Conservation (phyloP, 1,140 invertebrate species). For the Camponotus floridanus region DNA sequence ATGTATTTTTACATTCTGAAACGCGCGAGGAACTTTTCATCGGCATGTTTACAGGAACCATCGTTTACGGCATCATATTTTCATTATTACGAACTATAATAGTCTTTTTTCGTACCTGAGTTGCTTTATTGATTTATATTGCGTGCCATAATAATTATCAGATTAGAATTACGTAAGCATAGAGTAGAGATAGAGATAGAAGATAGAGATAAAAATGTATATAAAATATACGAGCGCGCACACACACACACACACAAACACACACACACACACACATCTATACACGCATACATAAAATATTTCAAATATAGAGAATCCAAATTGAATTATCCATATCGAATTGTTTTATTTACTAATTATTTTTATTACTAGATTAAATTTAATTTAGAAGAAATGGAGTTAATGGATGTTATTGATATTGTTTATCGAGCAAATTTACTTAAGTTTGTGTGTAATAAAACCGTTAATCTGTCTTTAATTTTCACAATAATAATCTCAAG, state of each 20-base stretch:
- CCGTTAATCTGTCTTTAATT: constrained; percentile 25
- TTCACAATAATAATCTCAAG: constrained; percentile 11
- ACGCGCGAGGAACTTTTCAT: constrained; percentile 8
- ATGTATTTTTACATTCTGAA: constrained; percentile 48
- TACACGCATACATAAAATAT: background rate
- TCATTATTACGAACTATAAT: background rate
- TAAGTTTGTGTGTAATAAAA: constrained; percentile 10
- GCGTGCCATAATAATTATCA: background rate
- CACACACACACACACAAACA: too few relatives aligned
- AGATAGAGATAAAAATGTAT: background rate
- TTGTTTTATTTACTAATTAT: too few relatives aligned
- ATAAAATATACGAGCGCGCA: background rate
- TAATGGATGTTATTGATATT: constrained; percentile 24
- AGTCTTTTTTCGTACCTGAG: background rate
- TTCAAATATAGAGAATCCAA: background rate
- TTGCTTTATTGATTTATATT: constrained; percentile 13
- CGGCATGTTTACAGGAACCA: background rate
- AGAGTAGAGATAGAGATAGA: background rate
- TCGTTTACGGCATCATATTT: background rate
- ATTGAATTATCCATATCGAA: background rate
- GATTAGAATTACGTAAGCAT: constrained; percentile 7
- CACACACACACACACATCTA: too few relatives aligned
- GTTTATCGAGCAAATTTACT: constrained; percentile 10
- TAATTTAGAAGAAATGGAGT: background rate
- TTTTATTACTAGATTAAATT: background rate